These are phyloP conservation scores for Phalacrocorax pelagicus DNA, from an alignment of 2,113 vertebrate genomes.

Conservation along the genomic window DNA sequence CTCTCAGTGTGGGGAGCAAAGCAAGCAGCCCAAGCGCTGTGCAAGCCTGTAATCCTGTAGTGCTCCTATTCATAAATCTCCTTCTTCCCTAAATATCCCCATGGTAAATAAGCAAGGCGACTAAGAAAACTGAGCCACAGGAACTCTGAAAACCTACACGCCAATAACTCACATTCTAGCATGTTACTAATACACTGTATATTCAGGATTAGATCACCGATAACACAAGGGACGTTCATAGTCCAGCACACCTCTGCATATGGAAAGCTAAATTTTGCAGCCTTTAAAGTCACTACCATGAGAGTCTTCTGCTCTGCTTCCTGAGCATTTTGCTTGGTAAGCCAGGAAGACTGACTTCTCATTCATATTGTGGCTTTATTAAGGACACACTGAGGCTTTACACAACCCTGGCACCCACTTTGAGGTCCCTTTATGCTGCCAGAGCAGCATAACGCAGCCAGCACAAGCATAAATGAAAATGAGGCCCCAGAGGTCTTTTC, in stretches of 20 bases:
- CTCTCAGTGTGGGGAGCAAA: accelerated
- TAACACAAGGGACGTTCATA: not conserved
- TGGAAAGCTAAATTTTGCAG: slow-evolving; percentile 12
- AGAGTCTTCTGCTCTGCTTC: slow-evolving; percentile 14
- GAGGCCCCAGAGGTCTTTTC: slow-evolving; percentile 45
- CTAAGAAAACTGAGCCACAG: not conserved
- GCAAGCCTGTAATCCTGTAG: not conserved
- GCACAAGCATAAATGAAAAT: slow-evolving; percentile 16
- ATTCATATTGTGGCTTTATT: slow-evolving; percentile 3
- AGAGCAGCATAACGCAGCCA: not conserved
- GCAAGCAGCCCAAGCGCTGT: not conserved
- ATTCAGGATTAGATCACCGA: not conserved
- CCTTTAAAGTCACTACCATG: slow-evolving; percentile 11
- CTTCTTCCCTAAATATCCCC: not conserved
- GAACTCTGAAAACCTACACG: not conserved
- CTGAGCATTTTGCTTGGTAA: not conserved
- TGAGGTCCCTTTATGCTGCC: slow-evolving; percentile 6
- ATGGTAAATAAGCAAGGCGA: not conserved
- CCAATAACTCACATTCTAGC: not conserved
- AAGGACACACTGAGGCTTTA: slow-evolving; percentile 23
- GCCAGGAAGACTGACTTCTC: not conserved
- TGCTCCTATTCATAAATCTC: not conserved
- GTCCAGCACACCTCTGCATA: not conserved
- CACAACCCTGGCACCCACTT: slow-evolving; percentile 5
- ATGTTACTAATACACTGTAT: not conserved